Base-by-base conservation (phyloP, 2,113 vertebrate species). In the Cromileptes altivelis region DNA sequence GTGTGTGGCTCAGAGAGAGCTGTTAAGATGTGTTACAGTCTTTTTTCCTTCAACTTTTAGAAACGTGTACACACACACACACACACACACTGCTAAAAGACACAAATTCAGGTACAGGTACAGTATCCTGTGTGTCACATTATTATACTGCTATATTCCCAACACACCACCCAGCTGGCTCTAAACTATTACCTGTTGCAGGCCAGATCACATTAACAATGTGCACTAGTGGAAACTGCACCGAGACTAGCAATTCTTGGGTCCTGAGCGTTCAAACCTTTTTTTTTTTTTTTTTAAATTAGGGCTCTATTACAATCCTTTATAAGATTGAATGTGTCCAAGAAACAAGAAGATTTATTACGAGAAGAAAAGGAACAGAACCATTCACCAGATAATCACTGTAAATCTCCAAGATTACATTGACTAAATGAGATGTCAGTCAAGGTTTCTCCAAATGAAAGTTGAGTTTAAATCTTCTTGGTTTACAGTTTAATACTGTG, bases 11-110 rank as follows among this genome's bases (percentile, higher is more conserved):
- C 30, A 56, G 50, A 76, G 65, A 49, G 57, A 75, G 61, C 30
- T 75, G 60, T 82, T 70, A 72, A 85, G 42, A 82, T 57, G 64
- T 69, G 75, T 77, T 74, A 50, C 17, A 80, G 17, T 64, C 25
- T 27, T 49, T 60, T 42, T 53, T 40, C 37, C 57, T 47, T 14
- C 25, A 14, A 49, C 13, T 64, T 64, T 50, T 65, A 9, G 18
- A 69, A 74, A 53, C 33, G 60, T 53, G 56, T 53, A 61, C 25
- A 71, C 50, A 75, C 49, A 30, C 30, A 30, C 33, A 37, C 33
- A 61, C 25, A 71, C 50, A 69, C 27, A 69, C 70, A 75, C 49
- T 12, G 45, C 27, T 69, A 57, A 8, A 33, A 67, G 49, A 55
- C 21, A 70, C 67, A 50, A 17, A 49, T 14, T 64, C 42, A 65